Percentiles rank a stretch among this genome's conserved stretches.
These are phyloP conservation scores for Netelia melanura DNA, from an alignment of 2,888 invertebrate species.

Conservation along the genomic window DNA sequence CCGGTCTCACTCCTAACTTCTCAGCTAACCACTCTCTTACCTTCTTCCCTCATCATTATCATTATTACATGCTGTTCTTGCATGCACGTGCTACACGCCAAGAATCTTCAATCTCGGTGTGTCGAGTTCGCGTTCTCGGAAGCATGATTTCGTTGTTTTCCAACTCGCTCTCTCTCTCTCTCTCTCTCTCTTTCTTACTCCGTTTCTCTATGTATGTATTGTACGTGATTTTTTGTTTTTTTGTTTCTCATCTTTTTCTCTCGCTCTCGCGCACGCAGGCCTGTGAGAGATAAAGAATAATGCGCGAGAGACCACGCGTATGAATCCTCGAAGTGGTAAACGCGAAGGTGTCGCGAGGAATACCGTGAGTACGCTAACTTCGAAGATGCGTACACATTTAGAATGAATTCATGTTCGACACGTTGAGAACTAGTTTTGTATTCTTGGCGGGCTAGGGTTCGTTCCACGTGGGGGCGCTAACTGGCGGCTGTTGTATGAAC, in stretches of 20 bases:
- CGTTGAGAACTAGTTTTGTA: not conserved
- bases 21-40: slow-evolving; percentile 41
- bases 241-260: slow-evolving; percentile 45
- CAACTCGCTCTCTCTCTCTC: not conserved
- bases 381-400: not conserved
- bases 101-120: slow-evolving; percentile 17
- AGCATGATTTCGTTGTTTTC: slow-evolving; percentile 49
- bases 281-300: slow-evolving; percentile 44
- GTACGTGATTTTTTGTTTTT: slow-evolving; percentile 11
- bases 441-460: too few species aligned
- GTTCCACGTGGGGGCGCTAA: too few species aligned
- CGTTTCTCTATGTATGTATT: slow-evolving; percentile 7
- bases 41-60: slow-evolving; percentile 76
- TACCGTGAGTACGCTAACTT: slow-evolving; percentile 13
- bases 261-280: slow-evolving; percentile 4
- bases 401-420: slow-evolving; percentile 14
- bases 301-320: slow-evolving; percentile 32
- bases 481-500: too few species aligned
- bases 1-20: slow-evolving; percentile 8
- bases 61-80: slow-evolving; percentile 78
- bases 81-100: slow-evolving; percentile 34
- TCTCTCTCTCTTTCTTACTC: not conserved
- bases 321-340: slow-evolving; percentile 65
- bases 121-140: slow-evolving; percentile 45
- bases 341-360: slow-evolving; percentile 34